Evolutionary conservation across 2,888 invertebrate genomes (phyloP), one percentile per base, ranked within the genome.

Genomic region (Pyrgus malvae): DNA sequence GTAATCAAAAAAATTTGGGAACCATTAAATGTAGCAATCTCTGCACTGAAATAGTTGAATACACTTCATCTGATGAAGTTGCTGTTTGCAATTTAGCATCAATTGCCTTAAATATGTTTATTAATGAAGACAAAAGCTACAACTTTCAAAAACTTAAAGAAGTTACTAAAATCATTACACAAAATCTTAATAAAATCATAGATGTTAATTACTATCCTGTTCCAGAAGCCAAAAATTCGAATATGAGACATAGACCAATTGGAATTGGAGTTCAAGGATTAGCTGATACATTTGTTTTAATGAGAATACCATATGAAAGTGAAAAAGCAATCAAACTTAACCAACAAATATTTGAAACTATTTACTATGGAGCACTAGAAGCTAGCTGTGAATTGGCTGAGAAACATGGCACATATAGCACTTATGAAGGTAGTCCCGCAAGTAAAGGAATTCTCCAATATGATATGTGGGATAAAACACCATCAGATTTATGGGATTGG

Each of bases 81-180:
- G 99, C 99, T 4, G 99, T 99, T 0, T 99, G 99, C 80, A 99
- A 99, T 89, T 91, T 99, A 72, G 99, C 99, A 0, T 99, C 99
- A 0, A 94, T 99, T 68, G 99, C 99, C 1, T 91, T 99, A 2
- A 98, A 98, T 80, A 97, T 96, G 94, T 99, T 96, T 88, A 97
- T 99, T 0, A 93, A 92, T 69, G 80, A 92, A 0, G 93, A 95
- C 56, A 94, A 93, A 74, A 94, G 92, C 0, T 99, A 93, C 71
- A 97, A 99, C 83, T 99, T 99, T 73, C 75, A 91, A 2, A 96
- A 97, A 75, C 90, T 99, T 7, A 96, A 95, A 72, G 92, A 94
- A 67, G 95, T 99, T 0, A 94, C 97, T 0, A 98, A 98, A 91
- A 94, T 94, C 9, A 94, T 97, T 0, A 97, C 99, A 0, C 92